phyloP scores from a whole-genome alignment of 2,113 vertebrate genomes.

The Mormoops blainvillei region DNA sequence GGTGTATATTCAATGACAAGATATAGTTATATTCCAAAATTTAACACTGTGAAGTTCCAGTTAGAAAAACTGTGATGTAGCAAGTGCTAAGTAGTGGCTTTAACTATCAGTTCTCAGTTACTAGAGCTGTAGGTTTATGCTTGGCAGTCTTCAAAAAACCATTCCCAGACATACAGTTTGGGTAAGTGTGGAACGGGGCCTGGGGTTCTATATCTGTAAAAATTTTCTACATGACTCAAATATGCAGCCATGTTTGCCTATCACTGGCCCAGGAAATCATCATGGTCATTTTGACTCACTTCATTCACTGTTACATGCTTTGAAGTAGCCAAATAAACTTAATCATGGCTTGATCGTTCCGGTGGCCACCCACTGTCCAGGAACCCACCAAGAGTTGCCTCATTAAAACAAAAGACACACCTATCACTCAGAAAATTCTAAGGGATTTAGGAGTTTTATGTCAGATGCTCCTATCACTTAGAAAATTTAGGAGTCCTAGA shows the following conservation, averaged over 20 bases:
- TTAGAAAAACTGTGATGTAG: neutral
- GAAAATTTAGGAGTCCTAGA: neutral
- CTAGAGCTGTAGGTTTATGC: neutral
- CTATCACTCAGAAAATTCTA: neutral
- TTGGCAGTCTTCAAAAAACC: neutral
- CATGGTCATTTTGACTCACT: neutral
- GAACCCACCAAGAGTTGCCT: neutral
- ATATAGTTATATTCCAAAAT: neutral
- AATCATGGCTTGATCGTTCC: neutral
- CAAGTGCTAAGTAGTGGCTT: neutral
- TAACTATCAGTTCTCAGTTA: neutral
- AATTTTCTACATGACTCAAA: neutral
- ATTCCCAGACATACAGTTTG: neutral
- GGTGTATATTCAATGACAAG: neutral
- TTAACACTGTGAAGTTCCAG: neutral
- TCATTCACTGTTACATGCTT: neutral
- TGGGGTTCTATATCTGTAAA: neutral
- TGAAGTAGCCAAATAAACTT: neutral
- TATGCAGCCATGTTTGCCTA: neutral
- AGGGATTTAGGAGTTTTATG: neutral
- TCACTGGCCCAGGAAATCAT: neutral
- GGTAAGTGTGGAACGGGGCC: fast-evolving
- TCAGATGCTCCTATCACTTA: neutral
- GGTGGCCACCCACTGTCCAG: neutral
- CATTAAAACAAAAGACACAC: neutral